Percentiles rank a stretch among this genome's conserved stretches.
phyloP scores from a whole-genome alignment of 2,113 vertebrate genomes.

The Miniopterus natalensis region DNA sequence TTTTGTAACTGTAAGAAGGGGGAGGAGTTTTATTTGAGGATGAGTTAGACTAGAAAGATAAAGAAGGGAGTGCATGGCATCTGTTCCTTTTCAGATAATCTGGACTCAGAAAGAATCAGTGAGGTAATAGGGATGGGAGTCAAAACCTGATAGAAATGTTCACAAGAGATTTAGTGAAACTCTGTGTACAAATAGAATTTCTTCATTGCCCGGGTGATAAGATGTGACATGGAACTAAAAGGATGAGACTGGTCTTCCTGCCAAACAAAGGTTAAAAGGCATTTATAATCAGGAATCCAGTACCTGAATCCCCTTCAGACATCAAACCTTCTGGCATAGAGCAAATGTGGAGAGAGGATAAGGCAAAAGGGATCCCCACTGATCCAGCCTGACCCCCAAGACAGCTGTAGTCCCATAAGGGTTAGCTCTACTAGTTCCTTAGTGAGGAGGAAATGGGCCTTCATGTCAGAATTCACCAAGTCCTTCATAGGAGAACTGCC shows the following conservation, averaged over 20 bases:
- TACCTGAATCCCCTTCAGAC: background rate
- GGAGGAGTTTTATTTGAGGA: background rate
- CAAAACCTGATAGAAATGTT: slow-evolving; percentile 16
- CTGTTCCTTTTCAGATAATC: background rate
- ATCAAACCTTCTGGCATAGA: background rate
- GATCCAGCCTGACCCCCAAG: background rate
- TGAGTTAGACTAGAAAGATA: slow-evolving; percentile 12
- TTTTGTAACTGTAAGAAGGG: background rate
- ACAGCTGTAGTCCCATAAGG: background rate
- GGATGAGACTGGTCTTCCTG: background rate
- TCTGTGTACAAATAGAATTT: slow-evolving; percentile 22
- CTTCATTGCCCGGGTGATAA: background rate
- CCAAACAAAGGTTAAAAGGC: background rate
- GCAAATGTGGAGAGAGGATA: background rate
- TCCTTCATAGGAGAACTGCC: background rate
- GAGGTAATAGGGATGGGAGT: background rate
- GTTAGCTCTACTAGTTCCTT: background rate
- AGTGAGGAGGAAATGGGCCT: background rate
- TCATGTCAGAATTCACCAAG: background rate
- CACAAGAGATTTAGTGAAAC: slow-evolving; percentile 31
- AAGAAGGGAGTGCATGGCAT: background rate
- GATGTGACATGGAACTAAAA: background rate
- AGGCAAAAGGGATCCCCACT: background rate
- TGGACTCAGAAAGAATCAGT: background rate
- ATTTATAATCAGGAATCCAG: slow-evolving; percentile 25